A percentile compares a stretch with the other conserved stretches of the same genome.
These are phyloP conservation scores for Philereme vetulata DNA, from an alignment of 2,888 invertebrate genomes.

Conservation along the genomic window DNA sequence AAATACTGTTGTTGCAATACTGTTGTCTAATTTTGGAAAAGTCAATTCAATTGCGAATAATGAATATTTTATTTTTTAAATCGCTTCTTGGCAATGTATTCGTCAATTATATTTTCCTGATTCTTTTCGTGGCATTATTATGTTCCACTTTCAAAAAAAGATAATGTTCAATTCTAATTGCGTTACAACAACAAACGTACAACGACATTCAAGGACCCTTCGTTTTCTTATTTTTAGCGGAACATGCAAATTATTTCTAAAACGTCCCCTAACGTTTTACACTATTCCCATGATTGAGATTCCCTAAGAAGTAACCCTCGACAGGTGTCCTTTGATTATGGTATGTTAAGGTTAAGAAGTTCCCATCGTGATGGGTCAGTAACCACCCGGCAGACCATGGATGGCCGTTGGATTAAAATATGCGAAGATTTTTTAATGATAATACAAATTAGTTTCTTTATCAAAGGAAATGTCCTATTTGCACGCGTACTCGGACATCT, in stretches of 20 bases:
- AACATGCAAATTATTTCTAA: slow-evolving; percentile 28
- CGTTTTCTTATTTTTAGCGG: slow-evolving; percentile 15
- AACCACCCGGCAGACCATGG: slow-evolving; percentile 63
- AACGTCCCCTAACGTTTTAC: slow-evolving; percentile 39
- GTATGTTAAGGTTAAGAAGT: slow-evolving; percentile 69
- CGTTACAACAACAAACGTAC: too few species aligned
- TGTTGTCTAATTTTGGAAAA: too few species aligned
- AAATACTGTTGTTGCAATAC: too few species aligned
- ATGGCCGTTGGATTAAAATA: slow-evolving; percentile 65
- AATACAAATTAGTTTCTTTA: too few species aligned
- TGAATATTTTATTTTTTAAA: neutral
- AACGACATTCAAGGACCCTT: too few species aligned
- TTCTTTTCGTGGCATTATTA: too few species aligned
- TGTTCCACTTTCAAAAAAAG: too few species aligned
- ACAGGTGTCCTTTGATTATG: slow-evolving; percentile 71
- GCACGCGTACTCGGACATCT: too few species aligned
- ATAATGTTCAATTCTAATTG: too few species aligned
- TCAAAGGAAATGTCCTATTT: too few species aligned
- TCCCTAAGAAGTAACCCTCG: slow-evolving; percentile 64
- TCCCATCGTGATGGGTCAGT: slow-evolving; percentile 75
- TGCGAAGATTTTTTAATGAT: slow-evolving; percentile 38
- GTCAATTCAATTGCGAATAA: neutral
- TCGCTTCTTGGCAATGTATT: too few species aligned
- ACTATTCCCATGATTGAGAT: slow-evolving; percentile 78
- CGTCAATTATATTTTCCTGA: too few species aligned